These are phyloP conservation scores for Polyommatus icarus DNA, from an alignment of 2,888 invertebrate genomes.

Conservation along the genomic window DNA sequence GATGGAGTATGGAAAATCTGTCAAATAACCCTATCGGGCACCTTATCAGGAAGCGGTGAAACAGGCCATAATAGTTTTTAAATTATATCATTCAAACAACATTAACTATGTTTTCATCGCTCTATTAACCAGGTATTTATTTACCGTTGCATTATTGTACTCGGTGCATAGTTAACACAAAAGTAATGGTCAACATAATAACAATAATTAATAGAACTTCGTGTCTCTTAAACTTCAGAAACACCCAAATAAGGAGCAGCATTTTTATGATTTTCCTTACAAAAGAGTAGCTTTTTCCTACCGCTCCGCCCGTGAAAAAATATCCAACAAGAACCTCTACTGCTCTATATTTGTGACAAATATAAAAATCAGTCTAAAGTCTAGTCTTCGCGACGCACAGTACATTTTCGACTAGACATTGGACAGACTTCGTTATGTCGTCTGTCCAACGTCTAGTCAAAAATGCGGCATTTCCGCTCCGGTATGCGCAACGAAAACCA, in stretches of 20 bases:
- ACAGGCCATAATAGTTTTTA: constrained; percentile 1
- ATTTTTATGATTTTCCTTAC: no score
- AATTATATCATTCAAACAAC: not conserved
- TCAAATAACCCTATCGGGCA: no score
- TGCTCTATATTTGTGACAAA: no score
- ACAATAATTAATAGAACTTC: no score
- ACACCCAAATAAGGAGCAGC: no score
- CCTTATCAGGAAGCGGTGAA: no score
- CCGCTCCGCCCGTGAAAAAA: no score
- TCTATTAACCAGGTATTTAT: not conserved
- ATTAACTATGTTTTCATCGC: not conserved
- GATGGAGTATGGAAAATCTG: no score
- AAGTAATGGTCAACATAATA: not conserved
- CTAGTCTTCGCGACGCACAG: not conserved
- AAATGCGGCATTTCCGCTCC: constrained; percentile 68
- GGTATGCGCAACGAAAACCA: constrained; percentile 65
- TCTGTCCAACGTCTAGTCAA: constrained; percentile 75
- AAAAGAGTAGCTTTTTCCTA: no score
- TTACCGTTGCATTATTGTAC: not conserved
- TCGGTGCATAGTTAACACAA: not conserved
- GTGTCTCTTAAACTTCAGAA: no score
- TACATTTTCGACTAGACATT: not conserved
- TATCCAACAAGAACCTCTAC: no score
- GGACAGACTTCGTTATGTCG: constrained; percentile 43
- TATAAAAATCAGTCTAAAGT: not conserved